Conservation (phyloP, 2,888 invertebrate species). For the Blastobasis adustella region DNA sequence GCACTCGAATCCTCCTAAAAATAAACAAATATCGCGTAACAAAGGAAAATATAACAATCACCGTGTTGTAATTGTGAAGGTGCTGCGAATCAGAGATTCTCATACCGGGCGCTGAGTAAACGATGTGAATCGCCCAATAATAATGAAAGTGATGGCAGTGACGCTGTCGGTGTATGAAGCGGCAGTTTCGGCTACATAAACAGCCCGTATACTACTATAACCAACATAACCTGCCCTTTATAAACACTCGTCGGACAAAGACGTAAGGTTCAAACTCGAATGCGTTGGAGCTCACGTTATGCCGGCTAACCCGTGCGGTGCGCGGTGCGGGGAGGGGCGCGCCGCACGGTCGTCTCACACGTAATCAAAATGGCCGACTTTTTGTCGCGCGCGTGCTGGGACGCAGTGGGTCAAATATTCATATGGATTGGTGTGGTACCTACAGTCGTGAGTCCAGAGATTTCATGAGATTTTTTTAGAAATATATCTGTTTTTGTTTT, state of each 20-base stretch:
- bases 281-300: slow-evolving; percentile 23
- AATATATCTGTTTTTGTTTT: too few relatives aligned
- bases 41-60: slow-evolving; percentile 49
- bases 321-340: slow-evolving; percentile 48
- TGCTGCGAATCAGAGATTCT: slow-evolving; percentile 64
- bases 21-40: slow-evolving; percentile 9
- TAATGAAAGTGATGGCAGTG: slow-evolving; percentile 73
- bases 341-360: slow-evolving; percentile 53
- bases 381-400: slow-evolving; percentile 26
- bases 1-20: neutral
- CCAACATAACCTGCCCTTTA: slow-evolving; percentile 24
- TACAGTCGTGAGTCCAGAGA: too few relatives aligned
- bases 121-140: slow-evolving; percentile 75
- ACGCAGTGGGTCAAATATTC: slow-evolving; percentile 1
- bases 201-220: slow-evolving; percentile 63
- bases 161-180: slow-evolving; percentile 73
- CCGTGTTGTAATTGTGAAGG: slow-evolving; percentile 62
- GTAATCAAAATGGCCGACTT: slow-evolving; percentile 66
- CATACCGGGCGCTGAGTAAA: slow-evolving; percentile 57
- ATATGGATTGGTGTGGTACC: too few relatives aligned
- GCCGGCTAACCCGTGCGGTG: slow-evolving; percentile 34
- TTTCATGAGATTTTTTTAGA: too few relatives aligned
- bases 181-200: slow-evolving; percentile 75
- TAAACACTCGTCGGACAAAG: slow-evolving; percentile 17
- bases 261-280: slow-evolving; percentile 26